These are phyloP conservation scores for Caenorhabditis macrosperma DNA, from an alignment of 2,888 invertebrate species.

Conservation along the genomic window DNA sequence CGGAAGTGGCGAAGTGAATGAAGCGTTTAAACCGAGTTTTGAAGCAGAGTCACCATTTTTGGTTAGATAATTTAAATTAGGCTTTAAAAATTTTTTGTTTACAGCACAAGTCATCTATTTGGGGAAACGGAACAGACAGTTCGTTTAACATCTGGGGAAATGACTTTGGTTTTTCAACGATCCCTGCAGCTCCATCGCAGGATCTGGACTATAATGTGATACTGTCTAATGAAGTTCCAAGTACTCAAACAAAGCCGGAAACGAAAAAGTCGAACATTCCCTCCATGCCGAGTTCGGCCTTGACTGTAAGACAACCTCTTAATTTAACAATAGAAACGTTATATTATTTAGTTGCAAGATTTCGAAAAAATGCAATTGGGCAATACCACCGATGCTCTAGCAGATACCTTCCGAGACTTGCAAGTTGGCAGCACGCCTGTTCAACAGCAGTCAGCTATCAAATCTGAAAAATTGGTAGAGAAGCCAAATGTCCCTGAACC, in stretches of 20 bases:
- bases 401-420: not conserved
- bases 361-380: constrained; percentile 34
- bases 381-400: not conserved
- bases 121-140: constrained; percentile 30
- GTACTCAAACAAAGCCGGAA: not conserved
- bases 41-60: constrained; percentile 46
- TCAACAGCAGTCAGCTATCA: not conserved
- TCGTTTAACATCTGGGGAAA: constrained; percentile 48
- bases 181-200: not conserved
- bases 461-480: not conserved
- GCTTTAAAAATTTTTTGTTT: not conserved
- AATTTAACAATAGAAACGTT: not conserved
- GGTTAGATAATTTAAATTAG: not conserved
- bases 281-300: constrained; percentile 54
- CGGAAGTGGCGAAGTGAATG: constrained; percentile 10
- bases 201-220: constrained; percentile 12
- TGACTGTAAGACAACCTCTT: constrained; percentile 41
- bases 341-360: constrained; percentile 43
- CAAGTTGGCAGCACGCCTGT: not conserved
- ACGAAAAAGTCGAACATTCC: constrained; percentile 33
- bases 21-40: constrained; percentile 29
- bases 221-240: not conserved
- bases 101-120: constrained; percentile 44
- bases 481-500: not conserved
- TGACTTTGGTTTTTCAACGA: constrained; percentile 29